Base-by-base conservation (phyloP, 2,113 vertebrate species). In the Tetrax tetrax region DNA sequence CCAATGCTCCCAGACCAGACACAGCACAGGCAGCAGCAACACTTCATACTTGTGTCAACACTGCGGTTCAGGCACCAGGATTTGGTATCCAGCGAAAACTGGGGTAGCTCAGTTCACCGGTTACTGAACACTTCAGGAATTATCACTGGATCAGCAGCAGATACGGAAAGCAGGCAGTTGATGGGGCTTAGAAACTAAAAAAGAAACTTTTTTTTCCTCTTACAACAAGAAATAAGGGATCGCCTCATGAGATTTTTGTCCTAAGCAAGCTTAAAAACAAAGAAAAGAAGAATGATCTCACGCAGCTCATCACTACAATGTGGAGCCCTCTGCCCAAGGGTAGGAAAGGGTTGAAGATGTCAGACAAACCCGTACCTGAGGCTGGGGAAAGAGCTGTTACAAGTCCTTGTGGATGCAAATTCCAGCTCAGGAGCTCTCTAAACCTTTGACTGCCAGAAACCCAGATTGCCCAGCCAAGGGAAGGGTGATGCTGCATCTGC, bases 321-420 rank as follows among this genome's bases (percentile, higher is more conserved):
- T 15, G 50, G 25, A 92, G 21, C 25, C 28, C 25, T 33, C 53
- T 51, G 43, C 28, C 33, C 13, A 22, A 4, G 15, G 21, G 23
- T 15, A 43, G 41, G 41, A 43, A 22, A 4, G 18, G 53, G 27
- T 5, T 16, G 53, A 28, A 54, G 27, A 54, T 29, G 28, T 17
- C 4, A 60, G 20, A 12, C 16, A 75, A 66, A 41, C 9, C 37
- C 35, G 10, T 6, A 10, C 0, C 0, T 1, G 19, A 66, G 27
- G 14, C 21, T 68, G 43, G 18, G 47, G 28, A 74, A 88, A 38
- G 10, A 21, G 43, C 35, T 86, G 10, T 6, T 56, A 16, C 12
- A 81, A 92, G 41, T 33, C 51, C 24, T 37, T 14, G 4, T 8
- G n/a, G n/a, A 31, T 61, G 13, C 9, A 70, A 76, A 70, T 3